Base-by-base conservation (phyloP, 2,113 vertebrate species). In the Epinephelus fuscoguttatus region DNA sequence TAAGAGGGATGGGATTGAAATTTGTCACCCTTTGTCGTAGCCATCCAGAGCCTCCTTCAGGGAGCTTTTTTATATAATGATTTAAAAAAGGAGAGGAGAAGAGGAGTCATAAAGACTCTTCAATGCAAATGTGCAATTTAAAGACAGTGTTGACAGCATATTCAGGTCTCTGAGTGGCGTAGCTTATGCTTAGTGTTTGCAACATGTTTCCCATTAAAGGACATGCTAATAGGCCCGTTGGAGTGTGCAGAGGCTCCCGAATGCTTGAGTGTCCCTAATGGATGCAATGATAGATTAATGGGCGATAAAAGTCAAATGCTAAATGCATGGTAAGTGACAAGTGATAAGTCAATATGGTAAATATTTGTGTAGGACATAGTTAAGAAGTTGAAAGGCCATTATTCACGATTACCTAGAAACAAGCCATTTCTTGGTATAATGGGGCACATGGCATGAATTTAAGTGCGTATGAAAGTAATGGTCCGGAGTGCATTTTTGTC, bases 281-380 rank as follows among this genome's bases (percentile, higher is more conserved):
- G 92, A 82, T 81, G 83, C 88, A 84, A 63, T 88, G 86, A 92
- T 91, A 92, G 85, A 92, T 92, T 91, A 92, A 93, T 92, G 89
- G 93, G 86, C 33, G 60, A 90, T 91, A 91, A 85, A 92, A 87
- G 91, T 94, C 88, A 92, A 84, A 88, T 70, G 71, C 87, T 91
- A 87, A 93, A 93, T 84, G 90, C 82, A 88, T 71, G 49, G 73
- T 87, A 93, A 90, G 89, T 91, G 90, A 93, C 89, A 91, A 87
- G 90, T 75, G 80, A 92, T 90, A 82, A 89, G 92, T 91, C 91
- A 91, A 79, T 85, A 88, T 88, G 86, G 86, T 91, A 91, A 92
- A 93, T 93, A 92, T 93, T 94, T 92, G 84, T 89, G 85, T 89
- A 81, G 68, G 84, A 80, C 62, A 82, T 56, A 78, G 77, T 89